Percentiles rank a stretch among this genome's conserved stretches.
Evolutionary conservation across 1,140 invertebrate species (phyloP).

Genomic region (Arion vulgaris): DNA sequence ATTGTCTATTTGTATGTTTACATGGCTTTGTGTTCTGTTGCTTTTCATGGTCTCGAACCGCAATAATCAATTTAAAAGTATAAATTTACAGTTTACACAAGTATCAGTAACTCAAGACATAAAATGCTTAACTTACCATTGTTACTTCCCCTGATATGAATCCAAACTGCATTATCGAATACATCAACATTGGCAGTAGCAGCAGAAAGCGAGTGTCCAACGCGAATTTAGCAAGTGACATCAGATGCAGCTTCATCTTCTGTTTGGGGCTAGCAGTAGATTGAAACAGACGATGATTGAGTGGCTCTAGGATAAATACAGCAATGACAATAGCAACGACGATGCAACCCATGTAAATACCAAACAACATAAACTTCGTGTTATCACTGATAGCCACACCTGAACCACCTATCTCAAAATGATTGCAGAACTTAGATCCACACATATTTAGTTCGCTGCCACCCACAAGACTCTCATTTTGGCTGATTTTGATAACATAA

Average conservation of each 20-base stretch:
- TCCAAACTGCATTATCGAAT: slow-evolving; percentile 52
- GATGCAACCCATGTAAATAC: slow-evolving; percentile 54
- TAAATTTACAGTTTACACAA: too few relatives aligned
- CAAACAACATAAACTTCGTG: slow-evolving; percentile 56
- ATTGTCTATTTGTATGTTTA: too few relatives aligned
- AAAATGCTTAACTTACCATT: slow-evolving; percentile 55
- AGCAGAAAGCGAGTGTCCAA: slow-evolving; percentile 49
- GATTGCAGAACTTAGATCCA: slow-evolving; percentile 55
- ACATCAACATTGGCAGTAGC: slow-evolving; percentile 50
- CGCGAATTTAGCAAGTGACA: slow-evolving; percentile 53
- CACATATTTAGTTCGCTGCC: slow-evolving; percentile 40
- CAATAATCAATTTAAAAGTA: too few relatives aligned
- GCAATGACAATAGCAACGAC: slow-evolving; percentile 53
- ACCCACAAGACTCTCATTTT: not conserved
- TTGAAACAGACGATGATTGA: slow-evolving; percentile 42
- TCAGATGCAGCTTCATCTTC: slow-evolving; percentile 48
- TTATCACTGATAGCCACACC: slow-evolving; percentile 31
- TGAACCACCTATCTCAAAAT: slow-evolving; percentile 42
- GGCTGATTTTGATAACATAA: not conserved
- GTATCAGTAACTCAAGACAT: too few relatives aligned
- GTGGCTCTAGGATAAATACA: slow-evolving; percentile 54
- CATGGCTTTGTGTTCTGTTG: too few relatives aligned
- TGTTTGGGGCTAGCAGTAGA: slow-evolving; percentile 20
- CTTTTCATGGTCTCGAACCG: too few relatives aligned
- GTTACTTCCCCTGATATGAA: slow-evolving; percentile 58